Base-by-base conservation (phyloP, 2,888 invertebrate genomes). In the Mayetiola destructor region DNA sequence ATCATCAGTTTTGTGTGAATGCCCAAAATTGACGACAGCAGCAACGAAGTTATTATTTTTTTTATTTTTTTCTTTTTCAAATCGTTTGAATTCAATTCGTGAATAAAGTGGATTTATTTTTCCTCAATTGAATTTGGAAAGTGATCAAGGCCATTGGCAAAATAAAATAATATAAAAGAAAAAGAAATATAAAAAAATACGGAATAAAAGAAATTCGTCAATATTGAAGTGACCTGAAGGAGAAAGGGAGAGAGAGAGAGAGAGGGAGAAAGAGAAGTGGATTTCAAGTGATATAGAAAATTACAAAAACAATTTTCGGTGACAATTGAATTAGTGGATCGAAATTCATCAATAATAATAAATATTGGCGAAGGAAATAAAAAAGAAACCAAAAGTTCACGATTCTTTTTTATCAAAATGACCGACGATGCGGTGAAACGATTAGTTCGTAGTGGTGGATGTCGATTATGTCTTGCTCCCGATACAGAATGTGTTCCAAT, bases 401-500 rank as follows among this genome's bases (percentile, higher is more conserved):
- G 23, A 21, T 20, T 10, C 4, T 10, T n/a, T 29, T 52, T n/a
- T n/a, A n/a, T 30, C 53, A 56, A 27, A 9, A 57, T 57, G 57
- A 53, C 36, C 16, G 57, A 57, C 16, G 52, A 52, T 27, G 12
- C 30, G 21, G 10, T 52, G 5, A 42, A 52, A 32, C 35, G 57
- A 53, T 30, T 18, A 40, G 27, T 18, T 23, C 55, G 23, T 9
- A 20, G 55, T 36, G 42, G 56, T 59, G 71, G 72, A 62, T 73
- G 73, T 65, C 72, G 73, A 59, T 64, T 73, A 53, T 73, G 73
- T 64, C 64, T 72, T 61, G 72, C 73, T 61, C 72, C 73, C 57
- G 68, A 71, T 62, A 68, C 66, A 60, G 73, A 73, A 63, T 73
- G 73, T 67, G 72, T 73, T 64, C 70, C 72, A 58, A 72, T 73